A percentile compares a stretch with the other conserved stretches of the same genome.
These are phyloP conservation scores for Linurgus olivaceus DNA, from an alignment of 2,797 vertebrate genomes.

Conservation along the genomic window DNA sequence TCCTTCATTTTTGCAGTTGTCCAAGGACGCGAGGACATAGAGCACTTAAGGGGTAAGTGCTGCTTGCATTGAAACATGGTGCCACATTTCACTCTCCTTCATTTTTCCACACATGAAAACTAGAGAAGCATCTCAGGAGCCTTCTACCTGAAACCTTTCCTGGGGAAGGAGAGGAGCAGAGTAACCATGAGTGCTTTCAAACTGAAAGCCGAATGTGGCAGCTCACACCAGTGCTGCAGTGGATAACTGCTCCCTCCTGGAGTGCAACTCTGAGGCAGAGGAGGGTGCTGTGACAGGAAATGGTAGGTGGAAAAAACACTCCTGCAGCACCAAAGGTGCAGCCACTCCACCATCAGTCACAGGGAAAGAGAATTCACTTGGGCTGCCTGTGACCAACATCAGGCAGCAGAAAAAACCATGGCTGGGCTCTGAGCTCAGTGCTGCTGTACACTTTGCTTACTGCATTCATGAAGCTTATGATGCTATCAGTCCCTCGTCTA, in stretches of 20 bases:
- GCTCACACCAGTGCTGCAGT: background rate
- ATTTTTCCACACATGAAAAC: background rate
- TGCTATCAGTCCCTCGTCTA: background rate
- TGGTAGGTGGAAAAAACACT: fast-evolving
- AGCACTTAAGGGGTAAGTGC: background rate
- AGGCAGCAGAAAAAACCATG: background rate
- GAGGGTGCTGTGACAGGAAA: background rate
- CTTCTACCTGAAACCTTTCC: background rate
- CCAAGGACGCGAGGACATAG: background rate
- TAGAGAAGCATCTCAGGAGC: background rate
- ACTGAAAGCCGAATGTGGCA: fast-evolving
- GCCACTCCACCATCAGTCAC: background rate
- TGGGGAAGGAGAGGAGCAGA: background rate
- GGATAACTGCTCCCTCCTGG: background rate
- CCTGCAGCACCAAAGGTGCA: background rate
- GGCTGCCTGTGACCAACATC: background rate
- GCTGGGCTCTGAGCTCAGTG: background rate
- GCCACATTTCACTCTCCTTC: background rate
- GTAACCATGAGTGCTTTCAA: background rate
- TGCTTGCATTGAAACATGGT: background rate
- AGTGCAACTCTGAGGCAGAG: background rate
- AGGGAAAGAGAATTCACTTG: background rate
- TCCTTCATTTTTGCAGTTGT: background rate
- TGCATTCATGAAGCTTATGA: background rate
- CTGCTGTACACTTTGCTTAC: background rate